Evolutionary conservation across 2,797 vertebrate genomes (phyloP).

Genomic region (Limnodromus scolopaceus): DNA sequence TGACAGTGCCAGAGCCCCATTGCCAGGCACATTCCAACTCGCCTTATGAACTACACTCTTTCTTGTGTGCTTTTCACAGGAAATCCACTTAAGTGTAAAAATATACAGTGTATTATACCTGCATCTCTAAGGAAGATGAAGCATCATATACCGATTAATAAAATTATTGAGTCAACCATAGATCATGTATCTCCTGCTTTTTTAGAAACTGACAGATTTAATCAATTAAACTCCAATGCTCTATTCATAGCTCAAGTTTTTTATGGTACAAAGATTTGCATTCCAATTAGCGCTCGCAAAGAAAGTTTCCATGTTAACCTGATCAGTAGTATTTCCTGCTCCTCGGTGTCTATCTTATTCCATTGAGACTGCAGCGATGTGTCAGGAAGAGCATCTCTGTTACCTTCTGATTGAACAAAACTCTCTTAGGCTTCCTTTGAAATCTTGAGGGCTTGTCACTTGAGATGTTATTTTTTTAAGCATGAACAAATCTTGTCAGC

Average conservation of each 20-base stretch:
- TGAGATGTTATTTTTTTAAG: slow-evolving; percentile 69
- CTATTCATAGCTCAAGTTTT: slow-evolving; percentile 57
- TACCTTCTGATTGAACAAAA: slow-evolving; percentile 68
- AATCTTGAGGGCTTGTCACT: slow-evolving; percentile 70
- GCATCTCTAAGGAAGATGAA: slow-evolving; percentile 19
- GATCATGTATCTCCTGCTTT: not conserved
- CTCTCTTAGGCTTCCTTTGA: slow-evolving; percentile 66
- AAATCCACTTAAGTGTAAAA: not conserved
- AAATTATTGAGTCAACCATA: slow-evolving; percentile 29
- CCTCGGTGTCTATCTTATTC: slow-evolving; percentile 51
- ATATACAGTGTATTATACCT: not conserved
- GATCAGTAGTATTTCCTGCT: slow-evolving; percentile 40
- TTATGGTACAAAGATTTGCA: slow-evolving; percentile 67
- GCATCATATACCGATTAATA: not conserved
- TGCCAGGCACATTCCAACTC: not conserved
- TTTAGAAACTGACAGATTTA: slow-evolving; percentile 56
- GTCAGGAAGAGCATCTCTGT: slow-evolving; percentile 61
- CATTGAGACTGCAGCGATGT: slow-evolving; percentile 9
- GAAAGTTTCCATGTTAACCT: slow-evolving; percentile 45
- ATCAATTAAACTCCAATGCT: slow-evolving; percentile 55
- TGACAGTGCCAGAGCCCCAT: rapidly evolving
- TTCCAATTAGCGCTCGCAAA: slow-evolving; percentile 54
- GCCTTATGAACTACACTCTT: not conserved
- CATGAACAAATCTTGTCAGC: slow-evolving; percentile 64
- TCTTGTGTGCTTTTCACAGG: not conserved